Evolutionary conservation across 2,113 vertebrate genomes (phyloP).

Genomic region (Dendrocopos noguchii): DNA sequence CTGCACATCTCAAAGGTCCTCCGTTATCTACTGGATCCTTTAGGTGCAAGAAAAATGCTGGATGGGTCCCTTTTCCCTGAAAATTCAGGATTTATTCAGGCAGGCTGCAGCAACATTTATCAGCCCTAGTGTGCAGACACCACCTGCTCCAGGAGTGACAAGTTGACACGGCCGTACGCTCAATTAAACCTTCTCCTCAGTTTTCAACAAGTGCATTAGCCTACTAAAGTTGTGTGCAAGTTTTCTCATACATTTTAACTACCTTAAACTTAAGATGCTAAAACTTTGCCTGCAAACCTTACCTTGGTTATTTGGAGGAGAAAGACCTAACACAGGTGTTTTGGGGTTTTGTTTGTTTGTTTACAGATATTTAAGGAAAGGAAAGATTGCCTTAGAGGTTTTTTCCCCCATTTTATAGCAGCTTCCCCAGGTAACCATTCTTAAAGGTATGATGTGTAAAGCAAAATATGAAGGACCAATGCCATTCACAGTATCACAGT

Average conservation of each 20-base stretch:
- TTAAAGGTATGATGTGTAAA: not conserved
- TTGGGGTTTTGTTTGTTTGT: not conserved
- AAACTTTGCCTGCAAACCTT: slow-evolving; percentile 54
- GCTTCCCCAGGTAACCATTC: not conserved
- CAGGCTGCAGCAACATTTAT: slow-evolving; percentile 10
- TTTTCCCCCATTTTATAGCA: not conserved
- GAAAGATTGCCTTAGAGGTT: not conserved
- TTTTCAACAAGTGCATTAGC: slow-evolving; percentile 69
- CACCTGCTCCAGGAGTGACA: slow-evolving; percentile 64
- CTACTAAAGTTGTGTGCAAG: slow-evolving; percentile 68
- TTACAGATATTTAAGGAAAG: not conserved
- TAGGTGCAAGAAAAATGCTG: not conserved
- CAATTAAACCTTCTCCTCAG: slow-evolving; percentile 74
- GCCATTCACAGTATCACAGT: too few relatives aligned
- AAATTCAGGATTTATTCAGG: slow-evolving; percentile 34
- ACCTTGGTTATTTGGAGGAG: slow-evolving; percentile 38
- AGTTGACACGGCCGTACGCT: slow-evolving; percentile 71
- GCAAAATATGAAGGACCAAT: not conserved
- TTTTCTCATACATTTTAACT: slow-evolving; percentile 65
- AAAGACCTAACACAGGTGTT: not conserved
- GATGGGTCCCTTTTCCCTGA: not conserved
- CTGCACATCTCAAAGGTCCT: not conserved
- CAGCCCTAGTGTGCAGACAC: slow-evolving; percentile 33
- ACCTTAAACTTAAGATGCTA: slow-evolving; percentile 61
- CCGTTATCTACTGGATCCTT: not conserved